Percentiles rank a stretch among this genome's conserved stretches.
Evolutionary conservation across 2,797 vertebrate genomes (phyloP).

Genomic region (Trachops cirrhosus): DNA sequence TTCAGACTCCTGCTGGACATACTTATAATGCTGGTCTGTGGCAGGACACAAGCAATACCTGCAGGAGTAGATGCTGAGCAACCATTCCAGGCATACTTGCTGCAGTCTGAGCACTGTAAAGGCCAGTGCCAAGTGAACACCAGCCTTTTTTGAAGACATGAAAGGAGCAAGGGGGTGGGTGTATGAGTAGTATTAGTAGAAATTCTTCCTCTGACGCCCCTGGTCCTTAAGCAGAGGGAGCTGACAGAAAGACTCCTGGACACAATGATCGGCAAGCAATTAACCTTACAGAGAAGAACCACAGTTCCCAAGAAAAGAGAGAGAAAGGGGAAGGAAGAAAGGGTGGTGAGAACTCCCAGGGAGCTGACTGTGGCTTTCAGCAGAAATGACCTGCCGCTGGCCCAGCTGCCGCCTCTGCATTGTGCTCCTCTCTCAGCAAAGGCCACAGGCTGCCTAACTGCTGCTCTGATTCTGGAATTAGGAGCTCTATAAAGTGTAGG

Average conservation of each 20-base stretch:
- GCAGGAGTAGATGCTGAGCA: not conserved
- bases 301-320: not conserved
- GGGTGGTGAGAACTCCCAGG: not conserved
- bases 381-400: not conserved
- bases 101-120: not conserved
- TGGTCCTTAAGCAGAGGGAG: not conserved
- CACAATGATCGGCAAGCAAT: not conserved
- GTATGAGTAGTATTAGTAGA: not conserved
- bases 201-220: not conserved
- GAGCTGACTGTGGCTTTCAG: not conserved
- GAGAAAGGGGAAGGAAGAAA: not conserved
- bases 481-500: accelerated
- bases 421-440: not conserved
- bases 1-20: slow-evolving; percentile 19
- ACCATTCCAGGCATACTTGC: not conserved
- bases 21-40: slow-evolving; percentile 11
- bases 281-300: slow-evolving; percentile 21
- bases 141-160: not conserved
- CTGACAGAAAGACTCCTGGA: not conserved
- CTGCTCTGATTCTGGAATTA: not conserved
- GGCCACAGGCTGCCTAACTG: not conserved
- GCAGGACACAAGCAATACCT: not conserved
- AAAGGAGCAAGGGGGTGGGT: not conserved
- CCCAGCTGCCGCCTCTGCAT: not conserved
- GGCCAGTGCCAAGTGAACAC: not conserved